These are phyloP conservation scores for Drusus annulatus DNA, from an alignment of 1,140 invertebrate species.

Conservation along the genomic window DNA sequence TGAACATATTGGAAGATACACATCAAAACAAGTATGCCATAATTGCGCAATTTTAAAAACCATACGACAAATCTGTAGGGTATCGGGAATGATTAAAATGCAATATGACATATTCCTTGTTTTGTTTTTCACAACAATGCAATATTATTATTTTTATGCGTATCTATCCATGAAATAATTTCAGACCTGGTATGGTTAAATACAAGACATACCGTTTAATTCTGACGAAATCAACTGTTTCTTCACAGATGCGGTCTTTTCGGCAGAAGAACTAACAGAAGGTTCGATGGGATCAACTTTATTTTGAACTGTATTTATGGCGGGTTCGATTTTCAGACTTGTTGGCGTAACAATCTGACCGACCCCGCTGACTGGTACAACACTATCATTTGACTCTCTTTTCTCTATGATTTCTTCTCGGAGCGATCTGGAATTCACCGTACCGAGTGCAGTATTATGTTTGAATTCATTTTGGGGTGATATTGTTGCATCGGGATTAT, in stretches of 20 bases:
- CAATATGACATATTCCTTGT: too few species aligned
- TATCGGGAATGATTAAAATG: too few species aligned
- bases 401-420: not conserved
- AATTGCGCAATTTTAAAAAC: too few species aligned
- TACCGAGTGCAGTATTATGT: not conserved
- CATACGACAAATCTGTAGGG: too few species aligned
- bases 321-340: not conserved
- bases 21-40: too few species aligned
- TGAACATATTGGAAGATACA: too few species aligned
- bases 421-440: not conserved
- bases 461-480: not conserved
- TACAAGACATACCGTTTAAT: not conserved
- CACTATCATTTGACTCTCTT: not conserved
- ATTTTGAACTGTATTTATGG: not conserved
- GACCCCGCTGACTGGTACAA: not conserved
- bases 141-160: too few species aligned
- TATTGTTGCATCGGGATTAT: not conserved
- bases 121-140: too few species aligned
- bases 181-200: too few species aligned
- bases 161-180: too few species aligned
- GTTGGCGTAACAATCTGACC: not conserved
- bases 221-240: not conserved
- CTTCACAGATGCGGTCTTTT: not conserved
- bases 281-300: too few species aligned
- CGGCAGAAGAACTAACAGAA: too few species aligned